Evolutionary conservation across 2,888 invertebrate genomes (phyloP).

Genomic region (Parascotia fuliginaria): DNA sequence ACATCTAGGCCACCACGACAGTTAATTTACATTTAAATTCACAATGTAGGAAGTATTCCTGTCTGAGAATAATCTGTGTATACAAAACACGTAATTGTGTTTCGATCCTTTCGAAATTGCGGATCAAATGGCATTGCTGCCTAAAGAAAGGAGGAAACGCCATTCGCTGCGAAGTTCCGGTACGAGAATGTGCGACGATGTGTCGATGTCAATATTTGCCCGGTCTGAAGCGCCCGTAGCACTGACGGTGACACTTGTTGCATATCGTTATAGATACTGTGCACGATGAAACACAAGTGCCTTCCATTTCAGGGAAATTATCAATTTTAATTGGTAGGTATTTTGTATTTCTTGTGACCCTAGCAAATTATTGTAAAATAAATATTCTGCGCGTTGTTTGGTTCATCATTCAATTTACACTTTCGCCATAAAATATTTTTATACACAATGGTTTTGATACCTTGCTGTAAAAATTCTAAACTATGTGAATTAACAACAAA

Average conservation of each 20-base stretch:
- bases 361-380: too few species aligned
- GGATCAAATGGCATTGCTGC: constrained; percentile 28
- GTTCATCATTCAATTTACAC: too few species aligned
- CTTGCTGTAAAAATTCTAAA: too few species aligned
- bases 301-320: background rate
- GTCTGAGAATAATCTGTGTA: constrained; percentile 15
- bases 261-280: constrained; percentile 27
- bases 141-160: constrained; percentile 38
- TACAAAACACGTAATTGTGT: constrained; percentile 18
- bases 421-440: too few species aligned
- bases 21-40: constrained; percentile 6
- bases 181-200: constrained; percentile 8
- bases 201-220: constrained; percentile 44
- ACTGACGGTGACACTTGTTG: constrained; percentile 28
- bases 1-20: too few species aligned
- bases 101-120: constrained; percentile 29
- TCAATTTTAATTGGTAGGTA: too few species aligned
- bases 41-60: constrained; percentile 15
- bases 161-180: constrained; percentile 48
- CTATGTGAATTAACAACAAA: too few species aligned
- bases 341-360: too few species aligned
- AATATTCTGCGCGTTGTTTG: too few species aligned
- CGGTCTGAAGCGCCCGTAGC: constrained; percentile 8
- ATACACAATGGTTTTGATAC: too few species aligned
- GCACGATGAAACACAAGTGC: too few species aligned